Evolutionary conservation across 2,113 vertebrate genomes (phyloP), one percentile per base, ranked within the genome.

Genomic region (Muntiacus muntjak): DNA sequence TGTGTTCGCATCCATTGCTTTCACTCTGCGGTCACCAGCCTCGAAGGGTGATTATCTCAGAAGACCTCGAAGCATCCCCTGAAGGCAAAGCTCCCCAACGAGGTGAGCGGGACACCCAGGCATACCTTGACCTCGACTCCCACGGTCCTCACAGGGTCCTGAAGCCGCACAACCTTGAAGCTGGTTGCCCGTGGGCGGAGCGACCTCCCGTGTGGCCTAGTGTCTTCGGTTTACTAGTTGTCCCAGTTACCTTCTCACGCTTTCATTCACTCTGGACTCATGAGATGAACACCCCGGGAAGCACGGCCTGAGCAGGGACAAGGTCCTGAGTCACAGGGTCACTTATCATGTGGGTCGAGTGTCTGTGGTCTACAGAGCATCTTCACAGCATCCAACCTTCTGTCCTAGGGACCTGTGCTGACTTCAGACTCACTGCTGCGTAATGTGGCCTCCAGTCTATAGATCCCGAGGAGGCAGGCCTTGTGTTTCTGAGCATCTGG

Each of bases 271-370:
- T 62, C 55, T n/a, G 12, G 33, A 55, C 26, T 91, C 36, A 12
- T 1, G 7, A 28, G 13, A 4, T 40, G 30, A 67, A 19, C 54
- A 45, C 0, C 26, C 12, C 16, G 28, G 82, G 76, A 86, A 71
- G 43, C 1, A 0, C 2, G 4, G 3, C 11, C 45, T 33, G 25
- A 7, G 0, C 12, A 45, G 17, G 82, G 30, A 40, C 0, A 13
- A 30, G 6, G 45, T 64, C 47, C 47, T 64, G 28, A 10, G 60
- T 11, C 57, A 15, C 1, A 0, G 1, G 47, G 17, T n/a, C 52
- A 3, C 23, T 28, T 15, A 12, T 58, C 45, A 15, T 1, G 26
- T 52, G 10, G 54, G 64, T 62, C 86, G 43, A 45, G 40, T 5
- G 62, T 83, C 4, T 47, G 92, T 57, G 43, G 76, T 43, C 54